phyloP scores from a whole-genome alignment of 2,113 vertebrate genomes.

The Coreoperca whiteheadi region DNA sequence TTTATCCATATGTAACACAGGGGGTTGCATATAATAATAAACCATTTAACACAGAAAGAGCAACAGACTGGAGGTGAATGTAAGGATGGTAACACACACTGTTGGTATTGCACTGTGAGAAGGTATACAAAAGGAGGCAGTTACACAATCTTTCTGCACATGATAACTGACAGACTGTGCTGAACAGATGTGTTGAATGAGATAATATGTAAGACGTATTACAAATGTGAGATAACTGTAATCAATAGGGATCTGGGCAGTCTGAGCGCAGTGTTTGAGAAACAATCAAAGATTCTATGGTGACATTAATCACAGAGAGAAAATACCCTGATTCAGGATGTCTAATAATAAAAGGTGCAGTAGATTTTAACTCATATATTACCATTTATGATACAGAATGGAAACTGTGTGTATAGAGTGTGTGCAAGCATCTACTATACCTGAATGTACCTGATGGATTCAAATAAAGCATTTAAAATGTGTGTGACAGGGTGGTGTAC shows the following conservation, averaged over 20 bases:
- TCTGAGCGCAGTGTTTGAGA: not conserved
- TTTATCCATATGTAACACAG: not conserved
- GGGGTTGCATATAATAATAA: not conserved
- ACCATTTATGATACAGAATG: not conserved
- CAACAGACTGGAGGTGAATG: not conserved
- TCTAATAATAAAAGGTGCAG: not conserved
- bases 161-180: not conserved
- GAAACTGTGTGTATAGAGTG: not conserved
- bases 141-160: not conserved
- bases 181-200: constrained; percentile 22
- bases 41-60: not conserved
- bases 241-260: constrained; percentile 33
- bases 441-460: not conserved
- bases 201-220: constrained; percentile 18
- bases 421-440: not conserved
- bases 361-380: not conserved
- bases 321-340: not conserved
- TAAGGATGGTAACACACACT: not conserved
- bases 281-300: not conserved
- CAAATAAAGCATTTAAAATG: not conserved
- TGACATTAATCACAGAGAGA: constrained; percentile 17
- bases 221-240: constrained; percentile 22
- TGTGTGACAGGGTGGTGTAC: not conserved
- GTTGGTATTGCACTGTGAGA: not conserved
- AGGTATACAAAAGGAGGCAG: not conserved